phyloP scores from a whole-genome alignment of 2,113 vertebrate species.

The Aramus guarauna region DNA sequence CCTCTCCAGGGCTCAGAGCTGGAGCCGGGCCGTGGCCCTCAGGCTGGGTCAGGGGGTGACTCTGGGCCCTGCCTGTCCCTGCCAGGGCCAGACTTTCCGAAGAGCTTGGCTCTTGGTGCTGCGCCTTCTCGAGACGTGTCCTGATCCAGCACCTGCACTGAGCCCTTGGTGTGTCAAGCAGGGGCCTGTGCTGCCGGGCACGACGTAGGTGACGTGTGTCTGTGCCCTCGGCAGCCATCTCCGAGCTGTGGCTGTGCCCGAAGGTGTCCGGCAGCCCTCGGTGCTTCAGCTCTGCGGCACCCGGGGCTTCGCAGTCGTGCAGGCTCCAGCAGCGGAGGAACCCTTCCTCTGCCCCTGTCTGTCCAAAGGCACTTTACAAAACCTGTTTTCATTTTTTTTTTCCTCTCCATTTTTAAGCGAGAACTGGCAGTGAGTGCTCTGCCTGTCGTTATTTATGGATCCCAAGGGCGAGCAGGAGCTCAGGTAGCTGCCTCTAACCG shows the following conservation, averaged over 20 bases:
- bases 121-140: fast-evolving
- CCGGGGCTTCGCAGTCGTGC: fast-evolving
- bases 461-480: background rate
- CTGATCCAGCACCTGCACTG: background rate
- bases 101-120: background rate
- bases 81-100: fast-evolving
- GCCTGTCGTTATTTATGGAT: too few relatives aligned
- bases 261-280: fast-evolving
- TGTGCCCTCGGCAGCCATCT: too few relatives aligned
- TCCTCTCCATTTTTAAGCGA: background rate
- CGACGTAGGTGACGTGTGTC: fast-evolving
- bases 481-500: fast-evolving
- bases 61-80: fast-evolving
- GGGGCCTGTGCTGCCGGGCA: background rate
- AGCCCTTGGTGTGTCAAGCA: fast-evolving
- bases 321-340: fast-evolving
- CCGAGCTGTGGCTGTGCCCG: fast-evolving
- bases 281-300: too few relatives aligned
- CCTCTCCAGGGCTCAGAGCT: background rate
- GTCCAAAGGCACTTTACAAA: background rate
- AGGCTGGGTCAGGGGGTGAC: fast-evolving
- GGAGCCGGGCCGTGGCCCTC: background rate
- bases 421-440: background rate
- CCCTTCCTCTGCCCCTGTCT: background rate
- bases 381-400: fast-evolving